phyloP scores from a whole-genome alignment of 2,888 invertebrate genomes.

The Palloptera scutellata region DNA sequence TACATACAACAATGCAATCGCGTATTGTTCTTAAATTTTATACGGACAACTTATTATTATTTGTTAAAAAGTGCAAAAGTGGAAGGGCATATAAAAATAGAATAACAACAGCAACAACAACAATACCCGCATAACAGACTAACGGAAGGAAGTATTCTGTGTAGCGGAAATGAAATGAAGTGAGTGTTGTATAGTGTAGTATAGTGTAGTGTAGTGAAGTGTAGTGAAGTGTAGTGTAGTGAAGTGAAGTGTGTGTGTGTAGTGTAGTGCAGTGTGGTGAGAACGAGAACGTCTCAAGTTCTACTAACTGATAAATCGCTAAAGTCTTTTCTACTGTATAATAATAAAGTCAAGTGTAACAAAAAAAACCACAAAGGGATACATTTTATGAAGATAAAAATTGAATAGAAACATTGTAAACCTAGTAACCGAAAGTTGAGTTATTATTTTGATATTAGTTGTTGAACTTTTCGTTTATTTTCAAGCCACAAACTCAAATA shows the following conservation, averaged over 20 bases:
- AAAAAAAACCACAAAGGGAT: too few species aligned
- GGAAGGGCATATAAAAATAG: neutral
- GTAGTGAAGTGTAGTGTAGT: neutral
- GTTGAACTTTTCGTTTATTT: too few species aligned
- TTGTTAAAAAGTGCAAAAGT: neutral
- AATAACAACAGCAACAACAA: neutral
- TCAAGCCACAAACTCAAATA: too few species aligned
- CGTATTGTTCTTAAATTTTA: neutral
- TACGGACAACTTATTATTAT: neutral
- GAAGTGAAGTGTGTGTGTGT: neutral
- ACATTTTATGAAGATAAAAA: too few species aligned
- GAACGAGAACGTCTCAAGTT: neutral
- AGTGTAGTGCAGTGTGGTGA: neutral
- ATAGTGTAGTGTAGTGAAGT: too few species aligned
- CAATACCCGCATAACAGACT: neutral
- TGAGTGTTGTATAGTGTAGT: neutral
- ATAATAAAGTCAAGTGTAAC: too few species aligned
- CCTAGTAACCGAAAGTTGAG: too few species aligned
- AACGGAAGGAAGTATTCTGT: neutral
- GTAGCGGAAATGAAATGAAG: conserved; percentile 5
- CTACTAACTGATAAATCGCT: too few species aligned
- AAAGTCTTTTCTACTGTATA: too few species aligned
- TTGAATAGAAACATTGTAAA: too few species aligned
- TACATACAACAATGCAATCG: too few species aligned
- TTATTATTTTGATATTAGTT: too few species aligned